Percentiles rank a stretch among this genome's conserved stretches.
phyloP scores from a whole-genome alignment of 2,113 vertebrate species.

The Rostratula benghalensis region DNA sequence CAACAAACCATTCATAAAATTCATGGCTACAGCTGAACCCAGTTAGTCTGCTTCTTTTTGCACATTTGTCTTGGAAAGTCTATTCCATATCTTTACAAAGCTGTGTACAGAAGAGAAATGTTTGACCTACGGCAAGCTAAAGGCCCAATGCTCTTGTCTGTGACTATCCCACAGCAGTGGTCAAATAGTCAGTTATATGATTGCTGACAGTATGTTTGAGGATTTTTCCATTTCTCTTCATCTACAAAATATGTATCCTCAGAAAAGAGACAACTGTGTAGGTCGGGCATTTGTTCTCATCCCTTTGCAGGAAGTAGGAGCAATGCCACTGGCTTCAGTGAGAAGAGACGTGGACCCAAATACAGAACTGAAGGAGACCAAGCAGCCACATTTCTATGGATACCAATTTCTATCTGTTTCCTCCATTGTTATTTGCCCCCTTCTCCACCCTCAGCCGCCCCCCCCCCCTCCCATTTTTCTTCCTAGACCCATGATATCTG shows the following conservation, averaged over 20 bases:
- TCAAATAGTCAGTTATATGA: not conserved
- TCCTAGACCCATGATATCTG: not conserved
- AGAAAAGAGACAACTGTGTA: not conserved
- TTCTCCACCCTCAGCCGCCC: not conserved
- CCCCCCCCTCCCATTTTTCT: not conserved
- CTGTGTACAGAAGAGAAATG: not conserved
- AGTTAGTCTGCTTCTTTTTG: conserved; percentile 16
- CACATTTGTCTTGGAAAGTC: conserved; percentile 44
- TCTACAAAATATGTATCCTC: not conserved
- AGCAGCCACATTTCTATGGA: not conserved
- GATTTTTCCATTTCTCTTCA: not conserved
- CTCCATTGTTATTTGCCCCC: not conserved
- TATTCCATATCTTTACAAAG: conserved; percentile 3
- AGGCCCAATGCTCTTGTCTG: not conserved
- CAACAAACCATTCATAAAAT: conserved; percentile 69
- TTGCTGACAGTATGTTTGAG: not conserved
- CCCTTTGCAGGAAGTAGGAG: not conserved
- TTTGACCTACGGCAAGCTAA: not conserved
- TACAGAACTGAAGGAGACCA: not conserved
- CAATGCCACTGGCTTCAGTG: not conserved
- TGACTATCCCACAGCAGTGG: not conserved
- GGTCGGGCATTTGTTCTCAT: not conserved
- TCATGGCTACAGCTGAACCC: conserved; percentile 31
- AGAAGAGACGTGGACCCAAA: not conserved
- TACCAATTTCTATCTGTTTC: not conserved